A percentile compares a stretch with the other conserved stretches of the same genome.
phyloP scores from a whole-genome alignment of 2,113 vertebrate species.

The Peromyscus leucopus region DNA sequence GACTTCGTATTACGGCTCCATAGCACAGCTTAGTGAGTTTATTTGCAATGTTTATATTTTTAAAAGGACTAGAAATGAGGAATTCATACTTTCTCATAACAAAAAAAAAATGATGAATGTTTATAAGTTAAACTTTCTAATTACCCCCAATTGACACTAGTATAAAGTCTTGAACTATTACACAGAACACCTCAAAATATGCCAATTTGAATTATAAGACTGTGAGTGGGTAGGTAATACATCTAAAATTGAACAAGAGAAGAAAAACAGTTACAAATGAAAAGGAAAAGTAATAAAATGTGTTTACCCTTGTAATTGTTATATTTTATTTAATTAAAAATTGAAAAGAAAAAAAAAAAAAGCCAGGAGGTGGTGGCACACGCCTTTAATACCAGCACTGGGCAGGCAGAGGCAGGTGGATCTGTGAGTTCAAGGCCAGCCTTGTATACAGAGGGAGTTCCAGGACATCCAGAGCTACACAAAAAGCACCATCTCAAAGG shows the following conservation, averaged over 20 bases:
- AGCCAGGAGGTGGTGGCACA: no score
- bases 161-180: not conserved
- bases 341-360: not conserved
- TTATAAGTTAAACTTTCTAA: not conserved
- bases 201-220: not conserved
- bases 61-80: not conserved
- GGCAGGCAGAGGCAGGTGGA: no score
- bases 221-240: not conserved
- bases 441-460: no score
- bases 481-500: no score
- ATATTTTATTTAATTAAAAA: not conserved
- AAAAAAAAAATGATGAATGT: not conserved
- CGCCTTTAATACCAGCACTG: no score
- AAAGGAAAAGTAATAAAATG: not conserved
- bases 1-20: not conserved
- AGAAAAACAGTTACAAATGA: not conserved
- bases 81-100: not conserved
- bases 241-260: not conserved
- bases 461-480: no score
- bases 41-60: not conserved
- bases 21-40: not conserved
- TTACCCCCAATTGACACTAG: not conserved
- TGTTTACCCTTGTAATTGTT: not conserved
- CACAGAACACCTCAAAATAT: not conserved
- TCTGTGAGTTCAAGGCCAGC: no score